These are phyloP conservation scores for Melipona bicolor DNA, from an alignment of 2,888 invertebrate species.

Conservation along the genomic window DNA sequence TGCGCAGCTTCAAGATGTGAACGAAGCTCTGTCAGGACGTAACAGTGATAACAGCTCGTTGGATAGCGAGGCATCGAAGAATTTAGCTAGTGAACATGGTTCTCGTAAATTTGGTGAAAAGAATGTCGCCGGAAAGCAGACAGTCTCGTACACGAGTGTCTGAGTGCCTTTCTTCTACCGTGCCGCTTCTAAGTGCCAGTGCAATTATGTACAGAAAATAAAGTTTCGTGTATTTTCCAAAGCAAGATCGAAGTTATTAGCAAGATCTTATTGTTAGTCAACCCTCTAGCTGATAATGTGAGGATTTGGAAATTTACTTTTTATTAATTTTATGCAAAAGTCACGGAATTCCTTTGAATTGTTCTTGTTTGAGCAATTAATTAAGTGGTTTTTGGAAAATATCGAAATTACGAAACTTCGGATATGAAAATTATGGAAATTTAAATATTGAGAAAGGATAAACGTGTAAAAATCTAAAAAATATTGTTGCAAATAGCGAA, in stretches of 20 bases:
- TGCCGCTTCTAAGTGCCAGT: conserved; percentile 39
- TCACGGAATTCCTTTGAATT: too few species aligned
- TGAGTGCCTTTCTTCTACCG: conserved; percentile 46
- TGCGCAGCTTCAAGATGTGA: conserved; percentile 76
- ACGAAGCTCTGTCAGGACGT: conserved; percentile 66
- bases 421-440: too few species aligned
- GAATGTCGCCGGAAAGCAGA: conserved; percentile 56
- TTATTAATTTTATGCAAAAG: too few species aligned
- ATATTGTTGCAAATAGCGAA: too few species aligned
- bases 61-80: conserved; percentile 51
- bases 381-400: too few species aligned
- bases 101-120: conserved; percentile 25
- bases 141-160: conserved; percentile 75
- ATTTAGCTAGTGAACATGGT: conserved; percentile 32
- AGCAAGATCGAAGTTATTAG: conserved; percentile 9
- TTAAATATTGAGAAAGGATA: too few species aligned
- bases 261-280: neutral
- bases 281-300: neutral
- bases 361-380: too few species aligned
- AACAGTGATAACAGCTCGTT: conserved; percentile 63
- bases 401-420: too few species aligned
- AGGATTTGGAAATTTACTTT: neutral
- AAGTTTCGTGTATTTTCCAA: conserved; percentile 1
- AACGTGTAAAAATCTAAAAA: too few species aligned
- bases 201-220: conserved; percentile 22